These are phyloP conservation scores for Ellobius talpinus DNA, from an alignment of 2,113 vertebrate species.

Conservation along the genomic window DNA sequence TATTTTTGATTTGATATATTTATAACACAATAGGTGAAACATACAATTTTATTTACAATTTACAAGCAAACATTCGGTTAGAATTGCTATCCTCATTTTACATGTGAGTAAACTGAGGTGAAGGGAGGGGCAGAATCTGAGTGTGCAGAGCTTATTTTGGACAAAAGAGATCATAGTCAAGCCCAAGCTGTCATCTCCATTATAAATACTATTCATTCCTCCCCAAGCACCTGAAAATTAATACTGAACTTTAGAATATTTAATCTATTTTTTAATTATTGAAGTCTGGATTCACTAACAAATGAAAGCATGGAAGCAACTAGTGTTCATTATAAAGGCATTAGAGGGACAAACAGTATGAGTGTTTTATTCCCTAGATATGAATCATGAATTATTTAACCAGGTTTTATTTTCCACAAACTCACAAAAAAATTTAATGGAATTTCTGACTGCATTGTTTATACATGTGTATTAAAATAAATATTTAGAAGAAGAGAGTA, in stretches of 20 bases:
- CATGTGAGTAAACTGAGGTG: background rate
- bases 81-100: background rate
- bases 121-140: background rate
- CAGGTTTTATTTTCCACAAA: background rate
- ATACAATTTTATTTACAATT: background rate
- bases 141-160: background rate
- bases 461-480: background rate
- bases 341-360: background rate
- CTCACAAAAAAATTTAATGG: background rate
- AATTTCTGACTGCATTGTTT: background rate
- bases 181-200: background rate
- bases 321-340: background rate
- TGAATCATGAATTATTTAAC: background rate
- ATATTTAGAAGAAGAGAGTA: background rate
- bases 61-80: background rate
- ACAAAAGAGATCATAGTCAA: background rate
- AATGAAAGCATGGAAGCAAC: conserved; percentile 31
- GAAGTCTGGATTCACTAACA: background rate
- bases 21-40: background rate
- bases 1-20: background rate
- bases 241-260: background rate
- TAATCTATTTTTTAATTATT: background rate
- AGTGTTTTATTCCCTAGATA: background rate
- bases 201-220: background rate
- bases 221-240: background rate